These are phyloP conservation scores for Forbesichthys papilliferus DNA, from an alignment of 2,113 vertebrate species.

Conservation along the genomic window DNA sequence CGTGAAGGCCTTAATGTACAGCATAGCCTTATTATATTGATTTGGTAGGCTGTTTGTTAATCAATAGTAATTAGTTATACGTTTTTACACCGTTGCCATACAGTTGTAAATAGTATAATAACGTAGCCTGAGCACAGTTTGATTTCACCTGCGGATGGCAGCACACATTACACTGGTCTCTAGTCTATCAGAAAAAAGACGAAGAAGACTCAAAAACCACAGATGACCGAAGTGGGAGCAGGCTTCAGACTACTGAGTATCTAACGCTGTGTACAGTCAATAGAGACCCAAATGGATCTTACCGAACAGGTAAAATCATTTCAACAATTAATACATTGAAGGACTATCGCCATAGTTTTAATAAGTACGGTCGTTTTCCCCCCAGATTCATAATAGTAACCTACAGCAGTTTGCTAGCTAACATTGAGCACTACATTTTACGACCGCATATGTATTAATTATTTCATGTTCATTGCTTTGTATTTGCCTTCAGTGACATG, in stretches of 20 bases:
- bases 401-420: background rate
- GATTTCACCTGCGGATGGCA: background rate
- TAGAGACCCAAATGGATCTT: constrained; percentile 61
- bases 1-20: too few relatives aligned
- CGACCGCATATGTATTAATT: background rate
- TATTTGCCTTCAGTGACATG: background rate
- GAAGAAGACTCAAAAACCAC: background rate
- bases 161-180: background rate
- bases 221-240: background rate
- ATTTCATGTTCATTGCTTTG: background rate
- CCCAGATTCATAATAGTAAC: background rate
- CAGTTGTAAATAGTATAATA: background rate
- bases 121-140: background rate
- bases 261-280: background rate
- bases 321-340: background rate
- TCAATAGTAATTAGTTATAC: too few relatives aligned
- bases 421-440: background rate
- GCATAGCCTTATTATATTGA: too few relatives aligned
- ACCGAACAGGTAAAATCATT: constrained; percentile 62
- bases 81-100: background rate
- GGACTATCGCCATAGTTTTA: background rate
- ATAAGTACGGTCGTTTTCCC: background rate
- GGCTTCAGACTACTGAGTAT: background rate
- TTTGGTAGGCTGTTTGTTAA: too few relatives aligned
- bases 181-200: background rate